These are phyloP conservation scores for Girardinichthys multiradiatus DNA, from an alignment of 2,113 vertebrate species.

Conservation along the genomic window DNA sequence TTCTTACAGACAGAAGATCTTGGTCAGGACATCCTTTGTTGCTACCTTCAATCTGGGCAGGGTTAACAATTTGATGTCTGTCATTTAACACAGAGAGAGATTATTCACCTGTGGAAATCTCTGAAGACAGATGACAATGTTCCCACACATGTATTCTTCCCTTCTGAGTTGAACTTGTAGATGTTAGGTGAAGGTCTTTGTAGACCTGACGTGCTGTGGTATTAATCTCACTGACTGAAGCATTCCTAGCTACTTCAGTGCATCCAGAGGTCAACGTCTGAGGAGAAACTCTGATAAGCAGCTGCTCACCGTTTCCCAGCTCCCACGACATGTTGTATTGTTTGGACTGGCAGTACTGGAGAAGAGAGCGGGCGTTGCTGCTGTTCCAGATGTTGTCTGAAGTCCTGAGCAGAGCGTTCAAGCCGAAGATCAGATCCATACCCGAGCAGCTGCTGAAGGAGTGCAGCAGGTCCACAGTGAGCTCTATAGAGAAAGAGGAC, in stretches of 20 bases:
- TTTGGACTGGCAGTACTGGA: slow-evolving; percentile 85
- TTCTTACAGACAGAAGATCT: no score
- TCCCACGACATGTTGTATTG: slow-evolving; percentile 91
- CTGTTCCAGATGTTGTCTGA: slow-evolving; percentile 85
- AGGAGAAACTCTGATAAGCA: no score
- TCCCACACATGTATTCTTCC: no score
- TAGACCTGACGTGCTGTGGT: no score
- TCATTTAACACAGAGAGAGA: no score
- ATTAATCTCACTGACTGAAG: background rate
- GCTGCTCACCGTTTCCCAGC: slow-evolving; percentile 86
- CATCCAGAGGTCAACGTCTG: background rate
- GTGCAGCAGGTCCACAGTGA: slow-evolving; percentile 87
- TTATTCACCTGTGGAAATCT: no score
- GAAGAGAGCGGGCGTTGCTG: slow-evolving; percentile 83
- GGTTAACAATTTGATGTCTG: no score
- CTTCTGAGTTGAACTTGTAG: no score
- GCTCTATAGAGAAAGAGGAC: slow-evolving; percentile 66
- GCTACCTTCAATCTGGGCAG: no score
- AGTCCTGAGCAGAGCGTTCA: slow-evolving; percentile 90
- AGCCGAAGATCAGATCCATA: slow-evolving; percentile 91
- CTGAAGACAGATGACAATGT: no score
- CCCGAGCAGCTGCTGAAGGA: slow-evolving; percentile 87
- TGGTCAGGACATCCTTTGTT: no score
- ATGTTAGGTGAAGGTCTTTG: no score
- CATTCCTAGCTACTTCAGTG: background rate